Evolutionary conservation across 2,888 invertebrate genomes (phyloP).

Genomic region (Laspeyria flexula): DNA sequence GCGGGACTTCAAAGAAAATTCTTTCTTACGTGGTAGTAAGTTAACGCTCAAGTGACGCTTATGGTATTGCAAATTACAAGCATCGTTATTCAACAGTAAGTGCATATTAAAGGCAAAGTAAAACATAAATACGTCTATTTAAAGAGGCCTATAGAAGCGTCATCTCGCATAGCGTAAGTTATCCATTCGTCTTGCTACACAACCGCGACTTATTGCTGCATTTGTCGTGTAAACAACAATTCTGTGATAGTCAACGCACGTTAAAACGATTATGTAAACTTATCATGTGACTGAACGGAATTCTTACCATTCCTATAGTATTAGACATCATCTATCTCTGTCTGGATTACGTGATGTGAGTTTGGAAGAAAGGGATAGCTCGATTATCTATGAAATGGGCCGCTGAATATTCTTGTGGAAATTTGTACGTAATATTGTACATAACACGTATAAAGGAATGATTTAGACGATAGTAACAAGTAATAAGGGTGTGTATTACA

Average conservation of each 20-base stretch:
- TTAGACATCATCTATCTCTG: constrained; percentile 18
- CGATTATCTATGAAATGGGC: not conserved
- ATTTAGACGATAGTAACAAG: not conserved
- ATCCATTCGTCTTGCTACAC: constrained; percentile 47
- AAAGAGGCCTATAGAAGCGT: constrained; percentile 48
- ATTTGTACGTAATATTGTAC: not conserved
- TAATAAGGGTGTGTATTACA: not conserved
- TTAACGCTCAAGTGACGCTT: too few relatives aligned
- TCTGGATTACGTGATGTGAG: constrained; percentile 4
- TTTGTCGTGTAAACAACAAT: constrained; percentile 26
- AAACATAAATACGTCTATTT: not conserved
- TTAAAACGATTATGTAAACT: constrained; percentile 43
- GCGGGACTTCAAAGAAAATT: too few relatives aligned
- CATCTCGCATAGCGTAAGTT: constrained; percentile 41
- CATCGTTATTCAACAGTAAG: too few relatives aligned
- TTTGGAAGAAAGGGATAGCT: constrained; percentile 17
- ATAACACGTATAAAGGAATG: not conserved
- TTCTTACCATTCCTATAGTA: constrained; percentile 28
- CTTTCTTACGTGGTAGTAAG: too few relatives aligned
- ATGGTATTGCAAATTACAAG: too few relatives aligned
- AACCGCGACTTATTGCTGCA: constrained; percentile 11
- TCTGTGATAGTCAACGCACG: constrained; percentile 29
- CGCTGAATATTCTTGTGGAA: too few relatives aligned
- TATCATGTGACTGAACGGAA: constrained; percentile 37
- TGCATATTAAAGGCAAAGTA: too few relatives aligned